phyloP scores from a whole-genome alignment of 1,140 invertebrate species.

The Drosophila neocordata region DNA sequence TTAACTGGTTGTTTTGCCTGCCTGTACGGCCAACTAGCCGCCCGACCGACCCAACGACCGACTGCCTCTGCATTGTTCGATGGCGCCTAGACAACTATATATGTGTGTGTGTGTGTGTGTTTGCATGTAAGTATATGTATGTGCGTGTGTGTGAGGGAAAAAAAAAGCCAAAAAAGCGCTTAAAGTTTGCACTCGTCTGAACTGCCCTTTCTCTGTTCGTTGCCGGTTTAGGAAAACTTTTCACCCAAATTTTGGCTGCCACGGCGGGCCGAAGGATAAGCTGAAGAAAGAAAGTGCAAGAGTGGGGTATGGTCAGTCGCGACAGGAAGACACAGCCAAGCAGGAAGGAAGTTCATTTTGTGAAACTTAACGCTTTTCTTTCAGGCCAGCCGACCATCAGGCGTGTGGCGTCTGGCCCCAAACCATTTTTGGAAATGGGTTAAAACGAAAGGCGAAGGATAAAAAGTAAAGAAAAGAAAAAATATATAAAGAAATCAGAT shows the following conservation, averaged over 20 bases:
- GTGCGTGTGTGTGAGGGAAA: neutral
- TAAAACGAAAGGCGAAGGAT: neutral
- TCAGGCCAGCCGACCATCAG: neutral
- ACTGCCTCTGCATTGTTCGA: constrained; percentile 2
- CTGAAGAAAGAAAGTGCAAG: constrained; percentile 1
- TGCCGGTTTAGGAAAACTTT: neutral
- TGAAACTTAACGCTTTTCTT: constrained; percentile 11
- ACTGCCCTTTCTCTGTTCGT: neutral
- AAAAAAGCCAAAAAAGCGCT: constrained; percentile 5
- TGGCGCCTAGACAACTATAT: constrained; percentile 6
- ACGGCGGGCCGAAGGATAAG: constrained; percentile 2
- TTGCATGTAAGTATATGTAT: neutral
- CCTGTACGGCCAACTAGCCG: neutral
- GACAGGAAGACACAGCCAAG: constrained; percentile 6
- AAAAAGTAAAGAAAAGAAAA: neutral
- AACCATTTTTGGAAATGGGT: constrained; percentile 6
- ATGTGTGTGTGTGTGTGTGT: neutral
- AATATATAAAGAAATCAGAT: constrained; percentile 2
- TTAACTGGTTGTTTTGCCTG: constrained; percentile 8
- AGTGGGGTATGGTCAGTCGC: neutral
- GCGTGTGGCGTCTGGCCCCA: constrained; percentile 4
- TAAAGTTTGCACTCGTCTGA: neutral
- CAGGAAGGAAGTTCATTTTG: constrained; percentile 11
- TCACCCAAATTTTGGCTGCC: neutral
- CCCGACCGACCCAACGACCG: neutral